phyloP scores from a whole-genome alignment of 2,113 vertebrate genomes.

The Pseudorasbora parva region DNA sequence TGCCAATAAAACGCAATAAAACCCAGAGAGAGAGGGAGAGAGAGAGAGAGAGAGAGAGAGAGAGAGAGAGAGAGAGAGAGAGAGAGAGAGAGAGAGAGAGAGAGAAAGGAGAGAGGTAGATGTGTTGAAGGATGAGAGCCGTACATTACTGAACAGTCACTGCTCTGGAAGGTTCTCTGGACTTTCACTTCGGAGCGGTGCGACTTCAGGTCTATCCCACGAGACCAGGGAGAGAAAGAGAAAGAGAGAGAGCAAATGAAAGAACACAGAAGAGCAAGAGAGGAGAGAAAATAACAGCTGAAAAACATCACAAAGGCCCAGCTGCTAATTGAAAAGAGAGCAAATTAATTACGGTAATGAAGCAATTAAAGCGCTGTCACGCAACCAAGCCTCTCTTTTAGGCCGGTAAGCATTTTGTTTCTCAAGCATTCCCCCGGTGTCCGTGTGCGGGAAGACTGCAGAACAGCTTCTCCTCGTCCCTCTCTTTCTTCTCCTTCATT shows the following conservation, averaged over 20 bases:
- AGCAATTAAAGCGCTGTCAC: constrained; percentile 62
- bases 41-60: no score
- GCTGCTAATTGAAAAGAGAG: constrained; percentile 62
- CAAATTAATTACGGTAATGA: constrained; percentile 64
- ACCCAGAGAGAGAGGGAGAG: neutral
- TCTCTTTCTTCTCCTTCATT: constrained; percentile 48
- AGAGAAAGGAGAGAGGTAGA: neutral
- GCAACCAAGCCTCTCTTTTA: constrained; percentile 52
- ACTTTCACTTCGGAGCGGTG: neutral
- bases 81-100: neutral
- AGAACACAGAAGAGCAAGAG: constrained; percentile 48
- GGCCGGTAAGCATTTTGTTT: constrained; percentile 48
- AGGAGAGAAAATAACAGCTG: constrained; percentile 41
- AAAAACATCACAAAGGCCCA: constrained; percentile 54
- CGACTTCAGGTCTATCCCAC: neutral
- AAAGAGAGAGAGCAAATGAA: constrained; percentile 26
- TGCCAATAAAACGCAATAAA: neutral
- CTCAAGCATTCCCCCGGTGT: constrained; percentile 37
- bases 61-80: neutral
- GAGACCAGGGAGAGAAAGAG: constrained; percentile 5
- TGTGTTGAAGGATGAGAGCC: neutral
- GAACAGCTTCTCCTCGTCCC: constrained; percentile 61
- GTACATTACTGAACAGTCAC: neutral
- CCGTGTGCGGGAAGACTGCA: constrained; percentile 2
- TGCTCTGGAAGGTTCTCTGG: neutral